Percentiles rank a stretch among this genome's conserved stretches.
phyloP scores from a whole-genome alignment of 2,797 vertebrate genomes.

The Muscicapa comitata region DNA sequence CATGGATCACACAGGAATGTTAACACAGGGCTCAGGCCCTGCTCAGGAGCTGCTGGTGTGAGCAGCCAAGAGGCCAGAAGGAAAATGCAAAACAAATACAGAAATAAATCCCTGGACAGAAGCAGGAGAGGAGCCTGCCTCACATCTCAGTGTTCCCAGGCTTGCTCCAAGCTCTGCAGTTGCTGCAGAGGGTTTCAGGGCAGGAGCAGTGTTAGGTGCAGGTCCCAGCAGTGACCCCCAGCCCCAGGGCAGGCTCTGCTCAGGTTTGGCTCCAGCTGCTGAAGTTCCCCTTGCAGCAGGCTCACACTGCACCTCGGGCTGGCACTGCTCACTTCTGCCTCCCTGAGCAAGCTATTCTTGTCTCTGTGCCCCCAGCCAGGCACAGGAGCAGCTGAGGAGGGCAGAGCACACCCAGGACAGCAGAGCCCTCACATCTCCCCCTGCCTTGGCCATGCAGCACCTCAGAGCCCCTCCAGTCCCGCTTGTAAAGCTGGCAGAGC shows the following conservation, averaged over 20 bases:
- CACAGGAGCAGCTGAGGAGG: not conserved
- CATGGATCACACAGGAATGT: not conserved
- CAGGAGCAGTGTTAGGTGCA: accelerated
- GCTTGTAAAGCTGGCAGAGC: accelerated
- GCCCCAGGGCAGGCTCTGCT: not conserved
- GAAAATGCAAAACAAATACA: not conserved
- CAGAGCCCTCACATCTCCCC: not conserved
- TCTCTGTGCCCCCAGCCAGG: not conserved
- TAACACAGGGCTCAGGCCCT: accelerated
- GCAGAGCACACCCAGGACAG: accelerated
- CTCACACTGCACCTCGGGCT: not conserved
- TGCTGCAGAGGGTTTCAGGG: accelerated
- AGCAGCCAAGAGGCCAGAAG: not conserved
- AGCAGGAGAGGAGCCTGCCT: not conserved
- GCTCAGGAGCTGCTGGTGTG: accelerated
- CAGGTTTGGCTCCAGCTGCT: not conserved
- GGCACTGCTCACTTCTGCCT: not conserved
- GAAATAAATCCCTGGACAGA: not conserved
- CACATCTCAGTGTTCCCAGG: accelerated
- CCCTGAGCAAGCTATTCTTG: accelerated
- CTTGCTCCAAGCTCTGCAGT: not conserved
- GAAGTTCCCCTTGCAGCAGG: not conserved
- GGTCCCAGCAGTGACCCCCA: not conserved
- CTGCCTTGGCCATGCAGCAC: accelerated
- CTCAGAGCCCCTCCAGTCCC: not conserved